Percentiles rank a stretch among this genome's conserved stretches.
These are phyloP conservation scores for Callocephalon fimbriatum DNA, from an alignment of 2,113 vertebrate species.

Conservation along the genomic window DNA sequence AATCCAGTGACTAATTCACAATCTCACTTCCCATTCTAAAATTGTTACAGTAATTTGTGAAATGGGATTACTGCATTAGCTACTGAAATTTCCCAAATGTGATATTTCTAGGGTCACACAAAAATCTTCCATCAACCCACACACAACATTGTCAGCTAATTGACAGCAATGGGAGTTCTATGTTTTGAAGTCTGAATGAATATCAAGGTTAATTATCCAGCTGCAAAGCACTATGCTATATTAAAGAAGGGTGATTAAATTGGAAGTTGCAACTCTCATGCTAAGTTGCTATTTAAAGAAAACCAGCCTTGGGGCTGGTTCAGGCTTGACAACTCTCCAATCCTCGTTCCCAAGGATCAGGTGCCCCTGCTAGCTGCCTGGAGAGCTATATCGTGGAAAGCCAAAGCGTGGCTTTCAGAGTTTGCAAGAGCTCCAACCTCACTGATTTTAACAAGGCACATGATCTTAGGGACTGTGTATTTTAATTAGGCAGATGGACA, in stretches of 20 bases:
- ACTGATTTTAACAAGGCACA: neutral
- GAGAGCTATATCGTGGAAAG: neutral
- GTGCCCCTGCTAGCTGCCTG: neutral
- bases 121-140: neutral
- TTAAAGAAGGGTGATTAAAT: constrained; percentile 42
- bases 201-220: constrained; percentile 63
- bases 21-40: neutral
- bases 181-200: constrained; percentile 22
- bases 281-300: constrained; percentile 27
- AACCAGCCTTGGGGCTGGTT: neutral
- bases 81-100: constrained; percentile 8
- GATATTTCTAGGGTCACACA: neutral
- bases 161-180: constrained; percentile 43
- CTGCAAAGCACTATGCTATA: neutral
- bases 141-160: neutral
- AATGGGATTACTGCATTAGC: neutral
- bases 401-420: neutral
- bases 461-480: neutral
- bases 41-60: neutral
- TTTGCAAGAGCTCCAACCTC: neutral
- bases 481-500: neutral
- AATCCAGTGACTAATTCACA: neutral
- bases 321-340: neutral
- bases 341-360: neutral
- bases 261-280: neutral